Conservation (phyloP, 1,140 invertebrate genomes). For the Tribolium madens region DNA sequence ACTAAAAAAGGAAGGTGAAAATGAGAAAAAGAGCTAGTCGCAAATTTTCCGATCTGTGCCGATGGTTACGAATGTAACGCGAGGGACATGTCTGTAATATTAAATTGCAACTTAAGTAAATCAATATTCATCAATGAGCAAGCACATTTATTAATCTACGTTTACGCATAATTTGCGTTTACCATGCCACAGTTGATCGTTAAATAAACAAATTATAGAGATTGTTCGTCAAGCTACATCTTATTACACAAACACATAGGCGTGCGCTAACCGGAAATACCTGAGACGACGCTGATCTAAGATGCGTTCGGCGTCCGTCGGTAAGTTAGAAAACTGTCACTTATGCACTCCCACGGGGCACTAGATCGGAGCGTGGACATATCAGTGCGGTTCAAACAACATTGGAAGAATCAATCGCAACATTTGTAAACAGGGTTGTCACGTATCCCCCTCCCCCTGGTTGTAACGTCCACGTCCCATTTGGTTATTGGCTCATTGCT, state of each 20-base stretch:
- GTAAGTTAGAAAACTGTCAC: slow-evolving; percentile 47
- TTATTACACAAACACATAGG: slow-evolving; percentile 22
- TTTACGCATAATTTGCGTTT: slow-evolving; percentile 1
- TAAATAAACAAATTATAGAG: slow-evolving; percentile 1
- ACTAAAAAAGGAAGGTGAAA: background rate
- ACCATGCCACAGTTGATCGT: slow-evolving; percentile 5
- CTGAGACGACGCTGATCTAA: slow-evolving; percentile 36
- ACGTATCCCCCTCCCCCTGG: slow-evolving; percentile 62
- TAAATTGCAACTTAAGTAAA: slow-evolving; percentile 37
- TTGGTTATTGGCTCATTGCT: slow-evolving; percentile 68
- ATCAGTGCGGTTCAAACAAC: slow-evolving; percentile 65
- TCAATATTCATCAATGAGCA: slow-evolving; percentile 36
- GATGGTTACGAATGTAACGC: slow-evolving; percentile 19
- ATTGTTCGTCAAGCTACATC: background rate
- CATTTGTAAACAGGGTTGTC: slow-evolving; percentile 68
- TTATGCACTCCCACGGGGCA: slow-evolving; percentile 57
- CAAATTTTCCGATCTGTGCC: slow-evolving; percentile 17
- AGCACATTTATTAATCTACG: slow-evolving; percentile 12
- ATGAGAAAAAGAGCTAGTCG: background rate
- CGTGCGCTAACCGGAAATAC: slow-evolving; percentile 5
- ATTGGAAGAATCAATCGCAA: slow-evolving; percentile 67
- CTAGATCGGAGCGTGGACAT: slow-evolving; percentile 59
- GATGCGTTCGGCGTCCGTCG: slow-evolving; percentile 39
- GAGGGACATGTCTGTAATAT: slow-evolving; percentile 28
- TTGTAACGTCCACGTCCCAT: slow-evolving; percentile 65